Conservation (phyloP, 2,797 vertebrate genomes). For the Anabacerthia variegaticeps region DNA sequence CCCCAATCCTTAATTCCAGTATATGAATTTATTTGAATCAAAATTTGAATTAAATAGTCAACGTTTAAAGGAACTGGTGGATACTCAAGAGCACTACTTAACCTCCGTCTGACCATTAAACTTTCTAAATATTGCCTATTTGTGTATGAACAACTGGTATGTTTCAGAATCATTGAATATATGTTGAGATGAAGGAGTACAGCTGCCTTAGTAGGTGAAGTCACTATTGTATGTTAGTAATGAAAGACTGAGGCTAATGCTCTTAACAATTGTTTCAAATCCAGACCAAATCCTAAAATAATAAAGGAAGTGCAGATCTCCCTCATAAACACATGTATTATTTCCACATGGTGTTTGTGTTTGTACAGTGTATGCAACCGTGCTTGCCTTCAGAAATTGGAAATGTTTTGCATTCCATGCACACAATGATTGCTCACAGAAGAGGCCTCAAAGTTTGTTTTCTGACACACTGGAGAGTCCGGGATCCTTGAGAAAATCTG, state of each 20-base stretch:
- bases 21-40: background rate
- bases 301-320: constrained; percentile 70
- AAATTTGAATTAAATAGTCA: background rate
- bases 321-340: constrained; percentile 69
- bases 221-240: constrained; percentile 25
- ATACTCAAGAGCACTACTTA: background rate
- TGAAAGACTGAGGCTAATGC: constrained; percentile 32
- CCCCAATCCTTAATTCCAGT: background rate
- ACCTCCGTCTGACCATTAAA: background rate
- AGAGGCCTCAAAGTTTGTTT: constrained; percentile 55
- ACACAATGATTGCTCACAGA: constrained; percentile 45
- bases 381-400: constrained; percentile 48
- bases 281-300: constrained; percentile 63
- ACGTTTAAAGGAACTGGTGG: background rate
- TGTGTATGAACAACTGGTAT: background rate
- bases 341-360: constrained; percentile 69
- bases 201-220: constrained; percentile 23
- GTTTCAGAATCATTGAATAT: constrained; percentile 26
- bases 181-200: background rate
- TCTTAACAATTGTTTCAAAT: constrained; percentile 63
- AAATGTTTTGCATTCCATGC: constrained; percentile 56
- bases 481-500: constrained; percentile 48
- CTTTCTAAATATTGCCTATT: background rate
- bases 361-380: constrained; percentile 20
- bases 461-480: constrained; percentile 44